Base-by-base conservation (phyloP, 2,113 vertebrate species). In the Platysternon megacephalum region DNA sequence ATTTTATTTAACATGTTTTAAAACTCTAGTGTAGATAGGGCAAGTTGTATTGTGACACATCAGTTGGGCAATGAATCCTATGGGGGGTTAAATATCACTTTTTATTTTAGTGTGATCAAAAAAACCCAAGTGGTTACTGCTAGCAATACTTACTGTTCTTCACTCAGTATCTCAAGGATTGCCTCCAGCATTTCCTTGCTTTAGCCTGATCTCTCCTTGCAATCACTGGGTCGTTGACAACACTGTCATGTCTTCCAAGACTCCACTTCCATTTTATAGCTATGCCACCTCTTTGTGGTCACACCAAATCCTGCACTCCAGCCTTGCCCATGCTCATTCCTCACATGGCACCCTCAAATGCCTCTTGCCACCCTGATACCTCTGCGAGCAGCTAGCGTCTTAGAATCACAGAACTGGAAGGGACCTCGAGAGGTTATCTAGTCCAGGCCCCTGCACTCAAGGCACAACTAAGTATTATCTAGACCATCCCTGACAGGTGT, bases 1-100 rank as follows among this genome's bases (percentile, higher is more conserved):
- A 83, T 88, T 95, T 94, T 5, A 84, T 93, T 93, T 89, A 85
- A n/a, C 68, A 82, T 87, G 44, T 91, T 95, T 94, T 97, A 95
- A 91, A 94, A 94, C 84, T 91, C 46, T 22, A 48, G 56, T 92
- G 93, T 51, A 88, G 89, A 79, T 87, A 94, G 95, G 91, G 92
- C 86, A 89, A 79, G 81, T 94, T 89, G 82, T 90, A 79, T 83
- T 95, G 91, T 94, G 92, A 87, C 88, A 89, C 86, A 93, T 61
- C 90, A 93, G 86, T 85, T 55, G 94, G 95, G 95, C 88, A 95
- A 93, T 97, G 48, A 48, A 76, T 96, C 95, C 93, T 74, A 0
- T 91, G 90, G 88, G 29, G 95, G 86, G 88, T 44, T 26, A 76
- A 76, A 44, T n/a, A 44, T 76, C 24, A 13, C 5, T 24, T 76